phyloP scores from a whole-genome alignment of 2,797 vertebrate species.

The Acrossocheilus wenchowensis region DNA sequence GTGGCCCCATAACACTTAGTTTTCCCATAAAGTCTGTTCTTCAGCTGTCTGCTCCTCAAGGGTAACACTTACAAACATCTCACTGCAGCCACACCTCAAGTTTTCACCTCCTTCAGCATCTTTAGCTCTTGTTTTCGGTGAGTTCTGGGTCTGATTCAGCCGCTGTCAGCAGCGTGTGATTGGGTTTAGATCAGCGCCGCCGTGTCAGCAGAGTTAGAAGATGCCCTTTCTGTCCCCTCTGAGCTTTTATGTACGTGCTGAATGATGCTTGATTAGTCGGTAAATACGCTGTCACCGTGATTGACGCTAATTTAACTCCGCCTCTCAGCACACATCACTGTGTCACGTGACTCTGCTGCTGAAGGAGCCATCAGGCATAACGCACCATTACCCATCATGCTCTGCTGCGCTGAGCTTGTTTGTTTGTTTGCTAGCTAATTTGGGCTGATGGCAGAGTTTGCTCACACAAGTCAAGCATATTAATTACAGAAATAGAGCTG shows the following conservation, averaged over 20 bases:
- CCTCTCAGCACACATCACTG: slow-evolving; percentile 58
- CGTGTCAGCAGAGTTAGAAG: slow-evolving; percentile 27
- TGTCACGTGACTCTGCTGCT: slow-evolving; percentile 12
- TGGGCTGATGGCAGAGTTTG: slow-evolving; percentile 44
- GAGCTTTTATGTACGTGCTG: slow-evolving; percentile 40
- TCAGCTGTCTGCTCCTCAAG: slow-evolving; percentile 14
- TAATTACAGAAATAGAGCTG: slow-evolving; percentile 59
- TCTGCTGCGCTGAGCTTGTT: slow-evolving; percentile 39
- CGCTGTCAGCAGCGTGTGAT: slow-evolving; percentile 16
- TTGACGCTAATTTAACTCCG: slow-evolving; percentile 72
- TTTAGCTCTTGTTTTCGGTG: slow-evolving; percentile 54
- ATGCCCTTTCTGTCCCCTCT: slow-evolving; percentile 39
- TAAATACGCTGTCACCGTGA: slow-evolving; percentile 71
- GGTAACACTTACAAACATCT: slow-evolving; percentile 20
- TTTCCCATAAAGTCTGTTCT: background rate
- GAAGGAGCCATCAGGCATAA: slow-evolving; percentile 65
- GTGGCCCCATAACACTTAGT: background rate
- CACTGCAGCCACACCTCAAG: slow-evolving; percentile 4
- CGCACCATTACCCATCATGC: slow-evolving; percentile 63
- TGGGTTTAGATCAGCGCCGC: slow-evolving; percentile 6
- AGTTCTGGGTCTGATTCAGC: slow-evolving; percentile 28
- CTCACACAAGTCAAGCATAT: slow-evolving; percentile 60
- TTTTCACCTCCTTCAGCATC: slow-evolving; percentile 46
- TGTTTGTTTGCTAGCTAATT: slow-evolving; percentile 29
- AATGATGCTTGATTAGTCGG: slow-evolving; percentile 53